Conservation (phyloP, 64 coral and sea anemone genomes). For the Platygyra sinensis region DNA sequence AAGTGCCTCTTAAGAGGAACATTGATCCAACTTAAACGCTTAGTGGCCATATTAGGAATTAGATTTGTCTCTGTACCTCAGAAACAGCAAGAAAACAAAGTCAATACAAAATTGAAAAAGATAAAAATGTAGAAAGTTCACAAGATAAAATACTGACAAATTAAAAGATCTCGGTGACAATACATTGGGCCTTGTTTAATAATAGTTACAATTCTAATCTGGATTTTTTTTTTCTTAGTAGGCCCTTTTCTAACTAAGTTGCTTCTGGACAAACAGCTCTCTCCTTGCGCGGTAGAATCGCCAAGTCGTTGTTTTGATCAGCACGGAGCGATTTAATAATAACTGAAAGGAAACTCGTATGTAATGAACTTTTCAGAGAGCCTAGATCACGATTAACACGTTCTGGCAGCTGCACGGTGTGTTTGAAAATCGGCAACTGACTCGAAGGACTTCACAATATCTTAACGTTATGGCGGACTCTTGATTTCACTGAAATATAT, state of each 20-base stretch:
- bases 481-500: background rate
- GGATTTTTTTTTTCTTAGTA: too few species aligned
- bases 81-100: background rate
- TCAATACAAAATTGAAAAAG: constrained; percentile 39
- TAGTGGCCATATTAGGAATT: background rate
- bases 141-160: constrained; percentile 8
- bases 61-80: background rate
- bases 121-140: constrained; percentile 26
- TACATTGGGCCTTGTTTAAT: background rate
- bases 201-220: background rate
- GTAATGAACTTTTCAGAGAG: too few species aligned
- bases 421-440: too few species aligned
- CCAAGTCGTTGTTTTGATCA: too few species aligned
- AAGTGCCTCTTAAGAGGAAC: too few species aligned
- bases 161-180: background rate
- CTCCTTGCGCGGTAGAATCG: too few species aligned
- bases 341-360: too few species aligned
- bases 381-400: too few species aligned
- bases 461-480: background rate
- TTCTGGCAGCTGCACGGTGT: too few species aligned
- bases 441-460: background rate
- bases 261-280: too few species aligned
- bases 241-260: too few species aligned
- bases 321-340: too few species aligned
- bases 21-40: background rate